These are phyloP conservation scores for Phyllostomus discolor DNA, from an alignment of 2,113 vertebrate genomes.

Conservation along the genomic window DNA sequence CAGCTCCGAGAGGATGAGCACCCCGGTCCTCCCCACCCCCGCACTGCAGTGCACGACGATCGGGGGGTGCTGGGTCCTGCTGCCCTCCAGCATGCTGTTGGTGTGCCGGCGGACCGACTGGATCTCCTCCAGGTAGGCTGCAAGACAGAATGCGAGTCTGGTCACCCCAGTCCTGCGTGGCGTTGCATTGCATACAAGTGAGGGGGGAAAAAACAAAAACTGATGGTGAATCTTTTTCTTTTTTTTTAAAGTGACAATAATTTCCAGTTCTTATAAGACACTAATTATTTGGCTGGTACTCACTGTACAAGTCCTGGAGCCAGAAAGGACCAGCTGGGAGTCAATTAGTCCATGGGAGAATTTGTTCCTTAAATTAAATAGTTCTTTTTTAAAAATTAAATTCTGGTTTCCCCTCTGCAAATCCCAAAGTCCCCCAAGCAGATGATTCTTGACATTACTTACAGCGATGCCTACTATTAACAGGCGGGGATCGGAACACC, in stretches of 20 bases:
- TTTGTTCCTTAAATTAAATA: constrained; percentile 80
- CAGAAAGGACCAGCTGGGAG: constrained; percentile 78
- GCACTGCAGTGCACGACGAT: constrained; percentile 95
- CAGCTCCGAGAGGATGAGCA: constrained; percentile 93
- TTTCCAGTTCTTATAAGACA: constrained; percentile 69
- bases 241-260: constrained; percentile 54
- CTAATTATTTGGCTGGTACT: constrained; percentile 75
- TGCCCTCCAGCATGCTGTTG: constrained; percentile 92
- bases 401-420: constrained; percentile 74
- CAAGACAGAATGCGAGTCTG: constrained; percentile 8
- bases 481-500: constrained; percentile 75
- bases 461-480: constrained; percentile 78
- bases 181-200: neutral
- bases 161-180: neutral
- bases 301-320: constrained; percentile 53
- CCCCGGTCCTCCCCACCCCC: constrained; percentile 91
- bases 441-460: constrained; percentile 82
- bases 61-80: constrained; percentile 87
- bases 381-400: constrained; percentile 77
- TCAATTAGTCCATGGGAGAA: constrained; percentile 76
- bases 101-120: constrained; percentile 95
- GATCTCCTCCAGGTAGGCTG: constrained; percentile 96
- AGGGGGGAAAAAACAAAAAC: accelerated
- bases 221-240: neutral
- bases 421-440: constrained; percentile 81